Evolutionary conservation across 2,113 vertebrate genomes (phyloP), one percentile per base, ranked within the genome.

Genomic region (Atractosteus spatula): DNA sequence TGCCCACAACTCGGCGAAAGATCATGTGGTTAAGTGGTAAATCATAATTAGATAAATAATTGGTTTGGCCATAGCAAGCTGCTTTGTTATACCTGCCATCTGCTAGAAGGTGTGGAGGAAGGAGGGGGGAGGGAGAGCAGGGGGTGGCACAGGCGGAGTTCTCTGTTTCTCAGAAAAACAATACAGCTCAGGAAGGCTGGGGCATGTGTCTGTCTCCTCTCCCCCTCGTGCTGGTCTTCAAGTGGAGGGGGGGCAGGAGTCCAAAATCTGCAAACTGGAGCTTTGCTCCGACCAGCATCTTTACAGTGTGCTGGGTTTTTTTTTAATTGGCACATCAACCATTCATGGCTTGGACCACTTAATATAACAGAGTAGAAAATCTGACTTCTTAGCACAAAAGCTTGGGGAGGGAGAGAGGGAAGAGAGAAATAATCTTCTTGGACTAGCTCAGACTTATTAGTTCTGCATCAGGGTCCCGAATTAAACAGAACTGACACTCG

Each of bases 1-100:
- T 94, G 91, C 91, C 93, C 91, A 88, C 93, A 90, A 94, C 93
- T 94, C 91, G 84, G 87, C 87, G 87, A 92, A 92, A 93, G 91
- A 96, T 95, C 94, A 93, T 94, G 92, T 93, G 91, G 93, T 95
- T 95, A 95, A 95, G 93, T 94, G 92, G 91, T 95, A 96, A 96
- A 92, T 97, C 93, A 95, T 97, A 96, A 97, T 97, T 97, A 95
- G 93, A 95, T 94, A 94, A 95, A 96, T 98, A 97, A 96, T 96
- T 96, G 94, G 88, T 94, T 95, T 96, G 94, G 95, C 92, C 93
- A 89, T 91, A 90, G 93, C 92, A 93, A 92, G 91, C 92, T 92
- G 91, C 91, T 90, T 89, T 91, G 90, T 92, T 92, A 90, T 91
- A 89, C 87, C 88, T 90, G 92, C 96, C 95, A 98, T 96, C 95